phyloP scores from a whole-genome alignment of 2,888 invertebrate species.

The Platycheirus rosarum region DNA sequence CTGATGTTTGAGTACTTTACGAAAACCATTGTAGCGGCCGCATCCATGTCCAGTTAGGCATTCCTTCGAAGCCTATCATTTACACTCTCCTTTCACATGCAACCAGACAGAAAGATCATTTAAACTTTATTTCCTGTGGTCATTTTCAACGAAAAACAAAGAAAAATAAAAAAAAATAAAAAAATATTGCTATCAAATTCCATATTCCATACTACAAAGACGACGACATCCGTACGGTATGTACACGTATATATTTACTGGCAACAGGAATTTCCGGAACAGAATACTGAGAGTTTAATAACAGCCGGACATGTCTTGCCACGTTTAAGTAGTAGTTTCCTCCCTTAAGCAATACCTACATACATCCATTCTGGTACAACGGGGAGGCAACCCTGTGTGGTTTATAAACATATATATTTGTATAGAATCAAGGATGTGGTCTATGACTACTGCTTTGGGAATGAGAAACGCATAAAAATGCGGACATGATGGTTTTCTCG shows the following conservation, averaged over 20 bases:
- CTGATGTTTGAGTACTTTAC: slow-evolving; percentile 40
- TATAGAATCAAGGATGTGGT: slow-evolving; percentile 13
- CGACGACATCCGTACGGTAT: slow-evolving; percentile 43
- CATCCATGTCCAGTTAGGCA: slow-evolving; percentile 56
- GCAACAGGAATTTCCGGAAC: slow-evolving; percentile 68
- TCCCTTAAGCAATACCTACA: slow-evolving; percentile 49
- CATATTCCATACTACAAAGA: slow-evolving; percentile 43
- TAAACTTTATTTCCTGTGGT: slow-evolving; percentile 66
- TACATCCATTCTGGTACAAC: slow-evolving; percentile 9
- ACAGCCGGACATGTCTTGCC: slow-evolving; percentile 72
- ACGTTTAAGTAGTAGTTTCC: slow-evolving; percentile 73
- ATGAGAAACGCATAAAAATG: slow-evolving; percentile 68
- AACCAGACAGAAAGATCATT: slow-evolving; percentile 28
- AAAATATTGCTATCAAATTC: slow-evolving; percentile 43
- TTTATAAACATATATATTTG: neutral
- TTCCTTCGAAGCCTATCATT: slow-evolving; percentile 34
- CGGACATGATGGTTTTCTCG: slow-evolving; percentile 45
- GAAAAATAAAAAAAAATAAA: slow-evolving; percentile 8
- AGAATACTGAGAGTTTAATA: slow-evolving; percentile 67
- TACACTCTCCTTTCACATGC: slow-evolving; percentile 26
- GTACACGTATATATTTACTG: slow-evolving; percentile 13
- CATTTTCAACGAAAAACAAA: slow-evolving; percentile 49
- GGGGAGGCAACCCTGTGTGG: slow-evolving; percentile 30
- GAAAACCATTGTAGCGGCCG: slow-evolving; percentile 31
- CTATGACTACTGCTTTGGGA: slow-evolving; percentile 5